These are phyloP conservation scores for Apoda limacodes DNA, from an alignment of 2,888 invertebrate genomes.

Conservation along the genomic window DNA sequence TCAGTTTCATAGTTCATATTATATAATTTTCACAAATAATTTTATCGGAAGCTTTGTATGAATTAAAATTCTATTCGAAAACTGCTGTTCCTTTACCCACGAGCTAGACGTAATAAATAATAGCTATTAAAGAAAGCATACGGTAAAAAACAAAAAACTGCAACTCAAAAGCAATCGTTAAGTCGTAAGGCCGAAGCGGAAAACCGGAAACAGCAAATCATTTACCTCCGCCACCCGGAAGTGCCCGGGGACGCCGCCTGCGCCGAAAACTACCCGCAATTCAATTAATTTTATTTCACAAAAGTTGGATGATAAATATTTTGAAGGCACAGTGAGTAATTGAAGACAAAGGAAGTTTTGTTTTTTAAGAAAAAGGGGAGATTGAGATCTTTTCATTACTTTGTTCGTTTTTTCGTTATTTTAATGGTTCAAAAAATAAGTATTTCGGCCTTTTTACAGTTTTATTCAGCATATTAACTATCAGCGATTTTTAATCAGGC, in stretches of 20 bases:
- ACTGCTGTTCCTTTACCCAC: conserved; percentile 6
- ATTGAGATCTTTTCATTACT: too few relatives aligned
- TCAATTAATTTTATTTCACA: conserved; percentile 51
- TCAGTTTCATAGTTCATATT: too few relatives aligned
- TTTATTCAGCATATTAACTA: too few relatives aligned
- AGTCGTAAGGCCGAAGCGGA: too few relatives aligned
- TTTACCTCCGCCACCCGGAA: conserved; percentile 48
- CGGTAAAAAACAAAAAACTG: conserved; percentile 1
- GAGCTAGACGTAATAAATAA: conserved; percentile 18
- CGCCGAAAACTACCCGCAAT: conserved; percentile 35
- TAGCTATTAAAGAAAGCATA: conserved; percentile 9
- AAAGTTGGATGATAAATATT: background rate
- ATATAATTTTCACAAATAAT: background rate
- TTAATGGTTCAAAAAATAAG: too few relatives aligned
- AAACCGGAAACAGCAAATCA: conserved; percentile 57
- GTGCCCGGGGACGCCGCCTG: conserved; percentile 40
- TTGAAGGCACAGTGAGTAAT: conserved; percentile 12
- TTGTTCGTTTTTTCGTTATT: too few relatives aligned
- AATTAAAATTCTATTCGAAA: conserved; percentile 2
- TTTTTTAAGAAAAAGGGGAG: too few relatives aligned
- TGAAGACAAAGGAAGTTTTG: too few relatives aligned
- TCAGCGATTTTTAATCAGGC: too few relatives aligned
- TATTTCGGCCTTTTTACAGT: too few relatives aligned
- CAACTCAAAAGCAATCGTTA: conserved; percentile 4
- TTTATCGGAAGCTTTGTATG: background rate